phyloP scores from a whole-genome alignment of 2,888 invertebrate genomes.

The Sarcophaga rosellei region DNA sequence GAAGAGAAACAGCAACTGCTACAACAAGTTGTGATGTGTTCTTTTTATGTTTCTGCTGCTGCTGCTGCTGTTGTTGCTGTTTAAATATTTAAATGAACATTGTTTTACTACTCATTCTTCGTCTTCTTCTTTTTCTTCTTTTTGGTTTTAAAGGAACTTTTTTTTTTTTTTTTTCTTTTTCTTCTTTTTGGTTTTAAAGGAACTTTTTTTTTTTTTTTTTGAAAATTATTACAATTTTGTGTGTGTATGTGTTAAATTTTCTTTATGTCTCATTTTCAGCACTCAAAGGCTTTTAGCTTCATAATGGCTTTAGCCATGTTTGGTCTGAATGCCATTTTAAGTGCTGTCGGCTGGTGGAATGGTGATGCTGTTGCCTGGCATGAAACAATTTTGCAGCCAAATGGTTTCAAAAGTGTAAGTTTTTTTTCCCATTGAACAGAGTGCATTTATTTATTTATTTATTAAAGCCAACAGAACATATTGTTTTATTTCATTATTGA shows the following conservation, averaged over 20 bases:
- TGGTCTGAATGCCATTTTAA: conserved; percentile 79
- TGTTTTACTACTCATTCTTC: background rate
- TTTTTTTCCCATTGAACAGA: background rate
- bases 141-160: conserved; percentile 16
- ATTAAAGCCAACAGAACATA: background rate
- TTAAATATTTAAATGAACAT: conserved; percentile 41
- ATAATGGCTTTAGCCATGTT: conserved; percentile 80
- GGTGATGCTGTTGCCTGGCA: conserved; percentile 79
- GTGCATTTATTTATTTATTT: background rate
- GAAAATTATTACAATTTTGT: background rate
- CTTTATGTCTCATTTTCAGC: conserved; percentile 70
- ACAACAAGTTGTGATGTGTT: background rate
- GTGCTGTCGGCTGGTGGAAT: conserved; percentile 78
- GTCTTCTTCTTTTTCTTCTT: too few relatives aligned
- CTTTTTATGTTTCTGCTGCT: conserved; percentile 21
- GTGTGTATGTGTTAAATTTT: conserved; percentile 1
- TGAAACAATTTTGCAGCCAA: conserved; percentile 78
- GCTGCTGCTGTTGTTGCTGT: background rate
- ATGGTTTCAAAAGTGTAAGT: conserved; percentile 79
- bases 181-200: background rate
- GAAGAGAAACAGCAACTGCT: background rate
- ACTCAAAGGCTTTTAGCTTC: conserved; percentile 80
- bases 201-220: background rate
- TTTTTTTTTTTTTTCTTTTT: background rate
- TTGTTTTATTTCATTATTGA: background rate